A percentile compares a stretch with the other conserved stretches of the same genome.
phyloP scores from a whole-genome alignment of 2,113 vertebrate genomes.

The Ophthalmolycus amberensis region DNA sequence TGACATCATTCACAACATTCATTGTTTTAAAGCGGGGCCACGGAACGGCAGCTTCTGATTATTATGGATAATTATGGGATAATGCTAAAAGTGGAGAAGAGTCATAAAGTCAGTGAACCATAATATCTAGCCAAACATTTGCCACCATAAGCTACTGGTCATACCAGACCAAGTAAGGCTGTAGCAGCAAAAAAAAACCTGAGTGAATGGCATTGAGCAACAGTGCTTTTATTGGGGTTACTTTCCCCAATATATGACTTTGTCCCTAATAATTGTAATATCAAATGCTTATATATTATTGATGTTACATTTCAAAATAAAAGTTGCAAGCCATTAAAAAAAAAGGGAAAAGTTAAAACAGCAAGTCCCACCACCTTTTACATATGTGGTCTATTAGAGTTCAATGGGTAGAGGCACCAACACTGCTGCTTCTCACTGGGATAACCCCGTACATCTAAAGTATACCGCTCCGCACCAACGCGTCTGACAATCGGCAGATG shows the following conservation, averaged over 20 bases:
- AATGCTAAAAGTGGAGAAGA: slow-evolving; percentile 5
- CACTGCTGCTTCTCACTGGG: background rate
- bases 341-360: background rate
- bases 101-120: background rate
- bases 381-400: background rate
- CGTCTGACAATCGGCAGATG: slow-evolving; percentile 57
- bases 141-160: background rate
- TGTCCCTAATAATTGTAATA: background rate
- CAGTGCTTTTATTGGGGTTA: background rate
- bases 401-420: background rate
- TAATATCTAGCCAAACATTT: background rate
- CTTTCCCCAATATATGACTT: background rate
- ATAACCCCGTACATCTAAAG: background rate
- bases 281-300: background rate
- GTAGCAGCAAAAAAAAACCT: background rate
- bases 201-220: background rate
- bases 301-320: background rate
- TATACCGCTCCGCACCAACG: background rate
- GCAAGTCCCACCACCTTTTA: background rate
- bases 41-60: slow-evolving; percentile 11
- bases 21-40: background rate
- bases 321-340: background rate
- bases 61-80: background rate
- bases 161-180: background rate
- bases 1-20: slow-evolving; percentile 14